Base-by-base conservation (phyloP, 2,113 vertebrate species). In the Psittacula cyanocephala region DNA sequence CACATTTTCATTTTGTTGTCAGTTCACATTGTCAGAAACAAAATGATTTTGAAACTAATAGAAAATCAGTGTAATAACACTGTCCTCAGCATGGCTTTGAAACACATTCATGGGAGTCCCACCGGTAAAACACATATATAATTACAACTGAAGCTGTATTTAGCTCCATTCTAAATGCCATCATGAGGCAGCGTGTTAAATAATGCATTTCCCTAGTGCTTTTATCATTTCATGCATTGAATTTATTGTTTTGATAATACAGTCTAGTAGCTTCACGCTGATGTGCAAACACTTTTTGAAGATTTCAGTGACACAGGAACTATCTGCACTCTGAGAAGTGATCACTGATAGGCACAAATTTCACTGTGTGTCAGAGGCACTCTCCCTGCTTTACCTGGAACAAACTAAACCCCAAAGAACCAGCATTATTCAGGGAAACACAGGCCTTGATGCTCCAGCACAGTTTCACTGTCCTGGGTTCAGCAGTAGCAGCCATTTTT, bases 1-100 rank as follows among this genome's bases (percentile, higher is more conserved):
- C 80, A 57, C 1, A 6, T 81, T 88, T 88, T 92, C 86, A 86
- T 92, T 88, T 88, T 44, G 65, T 87, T 95, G 92, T 90, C 95
- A 79, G 82, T 86, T 96, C 90, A 71, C 72, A 71, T 33, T 52
- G 72, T 68, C 69, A 75, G 77, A 71, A 37, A 75, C 55, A 96
- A 94, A 95, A 72, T 91, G 27, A 88, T 91, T 96, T 94, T 92
- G 95, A 95, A 94, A 92, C 90, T 85, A 81, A 68, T 19, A 92
- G 81, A 86, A 88, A 68, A 81, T 64, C 72, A 84, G 43, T 68
- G 68, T 28, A 75, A 88, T 86, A 78, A 52, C 68, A 60, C n/a
- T 6, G 12, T 86, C 86, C 93, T 88, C 93, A 78, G 86, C 7
- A 7, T 16, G 62, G 80, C 80, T 95, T 57, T 93, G 52, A 83